phyloP scores from a whole-genome alignment of 2,888 invertebrate genomes.

The Limenitis camilla region DNA sequence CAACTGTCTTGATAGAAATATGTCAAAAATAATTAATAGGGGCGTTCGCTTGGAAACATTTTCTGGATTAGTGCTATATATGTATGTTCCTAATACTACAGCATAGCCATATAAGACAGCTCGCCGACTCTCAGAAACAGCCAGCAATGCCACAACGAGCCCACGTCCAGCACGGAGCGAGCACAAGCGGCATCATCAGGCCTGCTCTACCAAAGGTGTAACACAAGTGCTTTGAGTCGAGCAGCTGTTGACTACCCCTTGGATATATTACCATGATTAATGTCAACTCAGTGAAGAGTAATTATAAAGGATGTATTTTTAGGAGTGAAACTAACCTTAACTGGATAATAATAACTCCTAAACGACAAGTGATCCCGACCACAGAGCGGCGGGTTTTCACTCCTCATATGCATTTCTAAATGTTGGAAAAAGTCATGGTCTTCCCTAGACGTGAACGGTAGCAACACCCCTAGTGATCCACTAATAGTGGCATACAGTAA shows the following conservation, averaged over 20 bases:
- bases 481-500: slow-evolving; percentile 96
- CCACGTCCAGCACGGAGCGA: slow-evolving; percentile 51
- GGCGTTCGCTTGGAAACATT: neutral
- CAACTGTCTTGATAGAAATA: neutral
- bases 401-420: slow-evolving; percentile 99
- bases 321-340: slow-evolving; percentile 88
- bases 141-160: slow-evolving; percentile 31
- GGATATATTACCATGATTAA: too few species aligned
- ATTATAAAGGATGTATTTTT: too few species aligned
- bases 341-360: slow-evolving; percentile 97
- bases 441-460: slow-evolving; percentile 96
- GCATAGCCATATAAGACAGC: slow-evolving; percentile 33
- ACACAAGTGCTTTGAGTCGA: slow-evolving; percentile 45
- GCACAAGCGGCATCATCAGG: slow-evolving; percentile 33
- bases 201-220: slow-evolving; percentile 63
- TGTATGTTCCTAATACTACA: slow-evolving; percentile 67
- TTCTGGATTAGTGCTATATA: neutral
- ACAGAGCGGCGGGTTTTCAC: slow-evolving; percentile 96
- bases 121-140: slow-evolving; percentile 67
- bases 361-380: slow-evolving; percentile 98
- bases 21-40: neutral
- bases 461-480: slow-evolving; percentile 93
- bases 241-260: slow-evolving; percentile 62
- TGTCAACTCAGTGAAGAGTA: too few species aligned
- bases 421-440: slow-evolving; percentile 99